Evolutionary conservation across 1,140 invertebrate genomes (phyloP), one percentile per base, ranked within the genome.

Genomic region (Battus philenor): DNA sequence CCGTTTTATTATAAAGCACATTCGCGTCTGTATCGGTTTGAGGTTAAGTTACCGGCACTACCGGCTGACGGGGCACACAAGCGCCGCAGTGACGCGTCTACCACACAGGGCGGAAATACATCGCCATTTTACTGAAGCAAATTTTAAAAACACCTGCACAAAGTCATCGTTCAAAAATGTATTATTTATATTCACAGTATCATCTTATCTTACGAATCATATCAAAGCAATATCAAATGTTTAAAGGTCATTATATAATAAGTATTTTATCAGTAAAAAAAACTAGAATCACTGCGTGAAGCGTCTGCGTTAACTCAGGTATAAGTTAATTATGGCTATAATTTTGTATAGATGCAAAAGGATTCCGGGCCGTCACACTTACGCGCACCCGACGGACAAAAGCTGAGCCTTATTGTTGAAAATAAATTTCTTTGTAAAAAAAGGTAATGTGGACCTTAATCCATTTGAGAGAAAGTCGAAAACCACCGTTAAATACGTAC

Each of bases 31-130:
- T 76, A 71, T 78, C 75, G 68, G 63, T 81, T 84, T 84, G 71
- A 84, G 80, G 80, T 84, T 84, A 84, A 78, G 73, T 81, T 76
- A 79, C 80, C 71, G 74, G 68, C 76, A 67, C 59, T 74, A 70
- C 76, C 75, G 75, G 68, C 73, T 70, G 62, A 63, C 60, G 57
- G 68, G 68, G 66, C 62, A 68, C 67, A 66, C 67, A 64, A 64
- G 64, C 74, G 61, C 58, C 59, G 59, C 60, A 62, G 62, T 43
- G 54, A 51, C 55, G 58, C 62, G 34, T 41, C 49, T 47, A 38
- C 31, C 66, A 70, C 70, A 79, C 69, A 64, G 71, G 68, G 59
- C 54, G 68, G 65, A 67, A 63, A 54, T 46, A 53, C 30, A 26
- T 16, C 27, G 41, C 41, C 24, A 26, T 34, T 27, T 46, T 34